Base-by-base conservation (phyloP, 1,140 invertebrate species). In the Hycleus phaleratus region DNA sequence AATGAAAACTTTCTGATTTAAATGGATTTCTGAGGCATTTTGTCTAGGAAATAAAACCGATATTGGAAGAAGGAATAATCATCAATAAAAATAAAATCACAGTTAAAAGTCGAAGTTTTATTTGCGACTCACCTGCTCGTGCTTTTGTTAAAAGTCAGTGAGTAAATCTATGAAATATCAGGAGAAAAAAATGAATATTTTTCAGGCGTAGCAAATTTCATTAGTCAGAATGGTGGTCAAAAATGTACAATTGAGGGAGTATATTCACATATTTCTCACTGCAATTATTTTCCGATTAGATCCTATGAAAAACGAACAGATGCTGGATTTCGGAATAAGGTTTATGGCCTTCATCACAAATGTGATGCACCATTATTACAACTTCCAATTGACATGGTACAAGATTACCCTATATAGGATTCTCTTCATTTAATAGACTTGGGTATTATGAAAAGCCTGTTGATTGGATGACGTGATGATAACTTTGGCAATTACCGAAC, bases 271-370 rank as follows among this genome's bases (percentile, higher is more conserved):
- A 38, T 59, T 4, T 63, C 64, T 39, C 55, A 61, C 40, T 60
- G 56, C 32, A 61, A 68, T 38, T 61, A 38, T 49, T 68, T 71
- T 57, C 64, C 60, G 24, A 54, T 56, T 48, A 6, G 10, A 38
- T 46, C 53, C 18, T 62, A 56, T 26, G 56, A 63, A 7, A 45
- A 40, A 47, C 51, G 66, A 49, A 69, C 44, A 12, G 53, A 69
- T 53, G 50, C 52, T 25, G 61, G 56, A 11, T 71, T 68, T 61
- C 48, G 63, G 32, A 32, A 3, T 9, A 56, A 55, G 8, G 46
- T 51, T 38, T 66, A 68, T 59, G 64, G 24, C n/a, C 25, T 5
- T n/a, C 65, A 67, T 46, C 63, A 66, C 51, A 68, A 66, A 46
- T 3, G 10, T n/a, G 40, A 64, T 45, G 54, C 64, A 8, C 59